These are phyloP conservation scores for Euzophera pinguis DNA, from an alignment of 2,888 invertebrate species.

Conservation along the genomic window DNA sequence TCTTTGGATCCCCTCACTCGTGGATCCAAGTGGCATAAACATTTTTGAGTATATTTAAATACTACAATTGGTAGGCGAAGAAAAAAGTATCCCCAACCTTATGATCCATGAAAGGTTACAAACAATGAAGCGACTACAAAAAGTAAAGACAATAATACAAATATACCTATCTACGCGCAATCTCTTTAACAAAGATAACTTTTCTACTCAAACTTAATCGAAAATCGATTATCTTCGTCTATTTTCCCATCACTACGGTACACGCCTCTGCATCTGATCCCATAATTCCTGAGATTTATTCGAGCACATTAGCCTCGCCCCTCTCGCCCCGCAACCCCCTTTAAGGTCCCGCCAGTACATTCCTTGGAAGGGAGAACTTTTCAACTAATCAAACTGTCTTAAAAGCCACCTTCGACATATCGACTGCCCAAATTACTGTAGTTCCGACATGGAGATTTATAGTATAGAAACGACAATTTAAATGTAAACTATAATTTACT, in stretches of 20 bases:
- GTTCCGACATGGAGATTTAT: conserved; percentile 14
- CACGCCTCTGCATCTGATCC: conserved; percentile 21
- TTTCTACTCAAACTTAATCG: background rate
- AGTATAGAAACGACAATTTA: background rate
- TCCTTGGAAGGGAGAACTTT: conserved; percentile 39
- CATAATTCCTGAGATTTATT: conserved; percentile 33
- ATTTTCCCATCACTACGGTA: conserved; percentile 3
- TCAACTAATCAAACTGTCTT: conserved; percentile 70
- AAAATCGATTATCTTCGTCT: conserved; percentile 17
- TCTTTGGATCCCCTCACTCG: too few species aligned
- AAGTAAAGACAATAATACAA: too few species aligned
- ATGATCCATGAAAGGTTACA: too few species aligned
- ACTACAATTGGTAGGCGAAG: too few species aligned
- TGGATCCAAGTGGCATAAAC: too few species aligned
- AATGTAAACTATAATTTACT: too few species aligned
- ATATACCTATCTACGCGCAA: too few species aligned
- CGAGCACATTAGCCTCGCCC: conserved; percentile 18
- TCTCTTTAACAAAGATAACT: background rate
- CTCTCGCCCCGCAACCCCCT: conserved; percentile 13
- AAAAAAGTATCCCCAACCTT: too few species aligned
- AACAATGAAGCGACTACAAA: too few species aligned
- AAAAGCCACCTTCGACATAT: conserved; percentile 58
- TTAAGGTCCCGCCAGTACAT: conserved; percentile 18
- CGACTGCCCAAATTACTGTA: conserved; percentile 53
- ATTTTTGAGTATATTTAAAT: too few species aligned